These are phyloP conservation scores for Mus caroli DNA, from an alignment of 2,797 vertebrate species.

Conservation along the genomic window DNA sequence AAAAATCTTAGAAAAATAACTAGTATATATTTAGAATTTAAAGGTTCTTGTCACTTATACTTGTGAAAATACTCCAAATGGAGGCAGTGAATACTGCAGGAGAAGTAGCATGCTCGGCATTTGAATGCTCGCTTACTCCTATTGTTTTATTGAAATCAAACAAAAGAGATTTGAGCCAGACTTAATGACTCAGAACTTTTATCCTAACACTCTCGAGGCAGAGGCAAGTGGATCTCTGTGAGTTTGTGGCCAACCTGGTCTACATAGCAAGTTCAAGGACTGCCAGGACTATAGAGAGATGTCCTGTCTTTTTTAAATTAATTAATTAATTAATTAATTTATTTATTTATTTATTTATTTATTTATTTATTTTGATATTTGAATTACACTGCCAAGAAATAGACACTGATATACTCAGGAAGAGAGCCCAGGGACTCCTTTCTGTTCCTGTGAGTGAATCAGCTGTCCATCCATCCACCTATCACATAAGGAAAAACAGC, in stretches of 20 bases:
- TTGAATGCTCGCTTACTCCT: background rate
- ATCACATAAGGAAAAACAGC: background rate
- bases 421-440: background rate
- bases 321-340: too few species aligned
- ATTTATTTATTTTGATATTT: background rate
- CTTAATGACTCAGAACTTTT: background rate
- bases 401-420: background rate
- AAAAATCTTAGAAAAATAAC: background rate
- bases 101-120: background rate
- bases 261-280: background rate
- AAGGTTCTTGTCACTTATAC: background rate
- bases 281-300: background rate
- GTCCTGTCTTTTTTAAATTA: background rate
- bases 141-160: slow-evolving; percentile 18
- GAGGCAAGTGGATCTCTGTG: background rate
- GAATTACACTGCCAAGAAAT: background rate
- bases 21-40: slow-evolving; percentile 27
- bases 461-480: background rate
- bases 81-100: background rate
- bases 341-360: too few species aligned
- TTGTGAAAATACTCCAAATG: background rate
- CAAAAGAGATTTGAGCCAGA: background rate
- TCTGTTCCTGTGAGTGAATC: background rate
- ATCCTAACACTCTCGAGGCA: background rate
- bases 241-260: background rate